Evolutionary conservation across 2,113 vertebrate species (phyloP), one percentile per base, ranked within the genome.

Genomic region (Propithecus coquereli): DNA sequence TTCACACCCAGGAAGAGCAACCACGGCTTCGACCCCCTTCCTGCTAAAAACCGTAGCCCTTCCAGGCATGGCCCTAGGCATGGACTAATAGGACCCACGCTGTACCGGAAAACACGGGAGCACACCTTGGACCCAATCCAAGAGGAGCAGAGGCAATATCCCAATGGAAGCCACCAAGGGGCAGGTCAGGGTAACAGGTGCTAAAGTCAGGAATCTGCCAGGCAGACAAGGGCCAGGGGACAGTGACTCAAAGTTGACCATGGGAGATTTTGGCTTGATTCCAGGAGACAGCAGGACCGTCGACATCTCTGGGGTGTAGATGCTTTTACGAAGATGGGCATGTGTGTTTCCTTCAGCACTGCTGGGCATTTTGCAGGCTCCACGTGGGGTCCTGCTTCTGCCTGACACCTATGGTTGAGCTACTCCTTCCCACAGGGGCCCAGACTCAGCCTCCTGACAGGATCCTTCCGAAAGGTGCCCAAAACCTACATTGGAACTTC

Each of bases 381-480:
- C 20, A 13, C 0, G 0, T 37, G 86, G 50, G 43, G 14, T 25
- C 66, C n/a, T 30, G 23, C 25, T 20, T 32, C 80, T 57, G 25
- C 57, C 76, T 52, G 40, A 68, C 4, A 52, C 14, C 63, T 61
- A 2, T 63, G 25, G 30, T 12, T 73, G 23, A 59, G n/a, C 32
- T 25, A 3, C 30, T 30, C 61, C 23, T 68, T 37, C 80, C 40
- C 40, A 3, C 10, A 57, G n/a, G 27, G 23, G 32, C 20, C 0
- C 2, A 22, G 25, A 9, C 25, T 14, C 5, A 5, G 25, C 57
- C 61, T 18, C 27, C n/a, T 1, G 0, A 6, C 16, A 5, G 2
- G 0, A 4, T 16, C 43, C 27, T 37, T 74, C 87, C 25, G 47
- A 63, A 17, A 47, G 30, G 13, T 45, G 47, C 43, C 30, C 4